Conservation (phyloP, 2,888 invertebrate species). For the Tetranychus truncatus region DNA sequence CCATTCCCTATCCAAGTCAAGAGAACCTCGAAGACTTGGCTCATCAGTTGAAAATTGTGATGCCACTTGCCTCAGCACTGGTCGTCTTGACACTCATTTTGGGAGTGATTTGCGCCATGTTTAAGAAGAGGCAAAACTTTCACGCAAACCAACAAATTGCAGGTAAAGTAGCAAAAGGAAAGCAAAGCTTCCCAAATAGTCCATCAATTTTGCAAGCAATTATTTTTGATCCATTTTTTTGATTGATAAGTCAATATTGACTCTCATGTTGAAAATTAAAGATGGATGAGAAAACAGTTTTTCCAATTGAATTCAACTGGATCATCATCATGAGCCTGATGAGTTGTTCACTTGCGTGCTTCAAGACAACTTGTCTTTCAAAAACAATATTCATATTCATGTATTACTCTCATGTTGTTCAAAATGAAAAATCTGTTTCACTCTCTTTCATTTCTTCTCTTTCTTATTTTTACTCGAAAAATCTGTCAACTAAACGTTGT, state of each 20-base stretch:
- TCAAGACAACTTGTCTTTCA: too few relatives aligned
- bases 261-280: too few relatives aligned
- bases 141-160: not conserved
- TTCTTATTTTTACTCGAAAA: not conserved
- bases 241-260: too few relatives aligned
- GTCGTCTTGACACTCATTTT: slow-evolving; percentile 23
- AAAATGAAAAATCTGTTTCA: not conserved
- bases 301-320: not conserved
- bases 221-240: too few relatives aligned
- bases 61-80: slow-evolving; percentile 23
- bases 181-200: not conserved
- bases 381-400: not conserved
- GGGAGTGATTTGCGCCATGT: slow-evolving; percentile 22
- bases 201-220: not conserved
- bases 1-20: slow-evolving; percentile 18
- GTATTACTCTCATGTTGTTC: not conserved
- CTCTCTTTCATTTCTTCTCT: not conserved
- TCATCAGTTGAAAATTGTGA: slow-evolving; percentile 24
- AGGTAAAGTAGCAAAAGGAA: not conserved
- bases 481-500: too few relatives aligned
- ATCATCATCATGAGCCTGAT: not conserved
- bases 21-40: slow-evolving; percentile 20
- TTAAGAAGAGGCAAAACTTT: slow-evolving; percentile 5
- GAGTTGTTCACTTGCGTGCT: too few relatives aligned
- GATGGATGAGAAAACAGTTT: not conserved